Percentiles rank a stretch among this genome's conserved stretches.
Conservation (phyloP, 2,888 invertebrate species). For the Melinaea menophilus region DNA sequence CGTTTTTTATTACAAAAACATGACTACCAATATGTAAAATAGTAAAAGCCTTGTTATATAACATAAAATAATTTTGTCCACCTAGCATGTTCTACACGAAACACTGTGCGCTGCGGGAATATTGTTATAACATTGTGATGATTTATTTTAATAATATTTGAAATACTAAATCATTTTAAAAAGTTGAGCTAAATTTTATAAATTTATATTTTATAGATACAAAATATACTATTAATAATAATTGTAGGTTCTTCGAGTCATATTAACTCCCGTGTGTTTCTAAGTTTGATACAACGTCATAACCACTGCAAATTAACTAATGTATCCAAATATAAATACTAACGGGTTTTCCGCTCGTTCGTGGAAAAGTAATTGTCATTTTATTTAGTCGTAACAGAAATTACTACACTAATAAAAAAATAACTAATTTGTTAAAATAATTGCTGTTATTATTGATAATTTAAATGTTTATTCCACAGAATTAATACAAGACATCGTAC, state of each 20-base stretch:
- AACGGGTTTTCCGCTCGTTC: slow-evolving; percentile 27
- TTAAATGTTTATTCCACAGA: too few relatives aligned
- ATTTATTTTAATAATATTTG: too few relatives aligned
- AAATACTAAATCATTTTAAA: background rate
- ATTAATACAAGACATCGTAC: too few relatives aligned
- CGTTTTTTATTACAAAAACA: too few relatives aligned
- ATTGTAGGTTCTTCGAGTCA: background rate
- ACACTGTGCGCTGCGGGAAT: background rate
- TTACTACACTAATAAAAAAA: background rate
- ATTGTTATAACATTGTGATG: too few relatives aligned
- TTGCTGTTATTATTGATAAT: background rate
- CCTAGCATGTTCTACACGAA: too few relatives aligned
- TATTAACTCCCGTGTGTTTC: slow-evolving; percentile 23
- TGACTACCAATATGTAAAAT: too few relatives aligned
- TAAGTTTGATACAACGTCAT: slow-evolving; percentile 30
- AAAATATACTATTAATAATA: background rate
- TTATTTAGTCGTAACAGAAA: background rate
- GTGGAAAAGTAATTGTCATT: slow-evolving; percentile 23
- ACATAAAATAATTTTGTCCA: too few relatives aligned
- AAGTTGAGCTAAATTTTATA: too few relatives aligned
- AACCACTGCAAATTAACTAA: slow-evolving; percentile 30
- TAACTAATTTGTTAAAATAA: background rate
- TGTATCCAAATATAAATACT: slow-evolving; percentile 28
- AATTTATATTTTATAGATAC: too few relatives aligned
- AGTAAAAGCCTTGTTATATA: too few relatives aligned